Base-by-base conservation (phyloP, 2,113 vertebrate species). In the Microcebus lehilahytsara region DNA sequence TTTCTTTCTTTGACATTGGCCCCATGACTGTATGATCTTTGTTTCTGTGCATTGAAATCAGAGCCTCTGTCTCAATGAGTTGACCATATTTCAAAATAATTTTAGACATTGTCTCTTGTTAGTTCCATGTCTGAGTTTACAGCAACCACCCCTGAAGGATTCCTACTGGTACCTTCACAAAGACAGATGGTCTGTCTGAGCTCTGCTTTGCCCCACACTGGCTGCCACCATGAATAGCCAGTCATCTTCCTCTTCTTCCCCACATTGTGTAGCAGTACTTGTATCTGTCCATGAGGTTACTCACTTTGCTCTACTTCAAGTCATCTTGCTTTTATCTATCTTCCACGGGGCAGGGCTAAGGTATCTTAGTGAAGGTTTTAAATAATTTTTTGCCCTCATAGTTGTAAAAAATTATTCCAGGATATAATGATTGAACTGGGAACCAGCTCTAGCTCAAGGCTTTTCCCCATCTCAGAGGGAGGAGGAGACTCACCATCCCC, bases 221-320 rank as follows among this genome's bases (percentile, higher is more conserved):
- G 40, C 4, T 46, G 34, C 37, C 64, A n/a, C 4, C 19, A 32
- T 16, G 34, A 34, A 2, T 13, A n/a, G 1, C 17, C 42, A 71
- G 34, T 34, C 37, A 11, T 51, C 25, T 13, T 6, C 42, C 14
- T 71, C 13, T 66, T 37, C 3, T 30, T 86, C 27, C 19, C 10
- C 10, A 34, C 22, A 23, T 56, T 6, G 23, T 9, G 0, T 3
- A 20, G 10, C 13, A 30, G 7, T 46, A 8, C 20, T 32, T 80
- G 25, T n/a, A 14, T 53, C 23, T 23, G 16, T 9, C 53, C 2
- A 19, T 5, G 2, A 32, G 27, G 20, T n/a, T 4, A 53, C 20
- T 74, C 20, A 58, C 25, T 49, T 32, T 81, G 32, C 40, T 66
- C 27, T 14, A 81, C 34, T 64, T 78, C 14, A 49, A 7, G 30